Evolutionary conservation across 2,113 vertebrate species (phyloP).

Genomic region (Callorhinus ursinus): DNA sequence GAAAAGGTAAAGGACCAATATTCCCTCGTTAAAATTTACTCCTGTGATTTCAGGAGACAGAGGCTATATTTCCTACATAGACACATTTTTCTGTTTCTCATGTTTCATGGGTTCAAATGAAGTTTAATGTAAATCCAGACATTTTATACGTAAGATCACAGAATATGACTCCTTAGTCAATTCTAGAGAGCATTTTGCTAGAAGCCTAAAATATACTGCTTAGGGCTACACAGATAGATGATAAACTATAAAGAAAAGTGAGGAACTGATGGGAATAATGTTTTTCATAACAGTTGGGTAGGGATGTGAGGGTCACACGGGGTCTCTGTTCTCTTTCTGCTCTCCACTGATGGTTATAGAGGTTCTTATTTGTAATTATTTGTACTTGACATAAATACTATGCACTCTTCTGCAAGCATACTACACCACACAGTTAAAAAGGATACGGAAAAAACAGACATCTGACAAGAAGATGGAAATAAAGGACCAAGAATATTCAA

Average conservation of each 20-base stretch:
- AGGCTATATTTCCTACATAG: not conserved
- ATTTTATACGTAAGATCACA: not conserved
- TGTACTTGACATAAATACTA: not conserved
- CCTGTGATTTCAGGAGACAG: not conserved
- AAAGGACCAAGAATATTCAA: not conserved
- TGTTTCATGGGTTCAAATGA: not conserved
- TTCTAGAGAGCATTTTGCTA: not conserved
- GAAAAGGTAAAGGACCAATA: not conserved
- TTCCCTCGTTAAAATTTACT: not conserved
- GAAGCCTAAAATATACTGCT: not conserved
- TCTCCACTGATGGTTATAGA: too few species aligned
- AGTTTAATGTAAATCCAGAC: not conserved
- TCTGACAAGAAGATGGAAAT: not conserved
- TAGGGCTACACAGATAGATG: not conserved
- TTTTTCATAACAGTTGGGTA: not conserved
- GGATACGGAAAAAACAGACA: not conserved
- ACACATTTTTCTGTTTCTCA: not conserved
- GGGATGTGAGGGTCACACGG: not conserved
- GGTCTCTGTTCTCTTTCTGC: not conserved
- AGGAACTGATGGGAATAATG: not conserved
- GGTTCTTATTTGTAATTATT: not conserved
- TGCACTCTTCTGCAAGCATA: fast-evolving
- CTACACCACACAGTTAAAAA: not conserved
- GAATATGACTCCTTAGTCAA: not conserved
- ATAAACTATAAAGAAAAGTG: not conserved